A percentile compares a stretch with the other conserved stretches of the same genome.
These are phyloP conservation scores for Arothron firmamentum DNA, from an alignment of 2,113 vertebrate genomes.

Conservation along the genomic window DNA sequence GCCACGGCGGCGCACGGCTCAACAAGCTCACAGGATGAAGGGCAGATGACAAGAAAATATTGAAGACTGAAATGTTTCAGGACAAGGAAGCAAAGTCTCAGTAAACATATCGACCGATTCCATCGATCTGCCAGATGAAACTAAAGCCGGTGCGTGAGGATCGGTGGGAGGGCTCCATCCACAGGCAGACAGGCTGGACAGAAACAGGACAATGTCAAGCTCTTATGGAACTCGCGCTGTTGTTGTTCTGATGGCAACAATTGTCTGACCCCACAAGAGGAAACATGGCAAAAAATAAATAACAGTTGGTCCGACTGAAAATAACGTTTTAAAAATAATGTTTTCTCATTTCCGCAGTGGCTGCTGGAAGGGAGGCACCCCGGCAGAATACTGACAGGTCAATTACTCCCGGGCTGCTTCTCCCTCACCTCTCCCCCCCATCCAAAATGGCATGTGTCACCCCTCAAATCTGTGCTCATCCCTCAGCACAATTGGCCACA, in stretches of 20 bases:
- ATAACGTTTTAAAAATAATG: conserved; percentile 78
- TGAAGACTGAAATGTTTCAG: conserved; percentile 35
- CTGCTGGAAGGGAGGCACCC: conserved; percentile 69
- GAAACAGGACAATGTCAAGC: conserved; percentile 37
- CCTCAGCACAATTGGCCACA: conserved; percentile 70
- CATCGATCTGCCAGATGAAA: conserved; percentile 54
- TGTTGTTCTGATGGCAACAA: conserved; percentile 55
- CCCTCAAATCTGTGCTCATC: conserved; percentile 79
- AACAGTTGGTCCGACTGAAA: conserved; percentile 62
- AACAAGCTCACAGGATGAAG: conserved; percentile 53
- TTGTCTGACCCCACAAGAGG: conserved; percentile 51
- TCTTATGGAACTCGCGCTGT: conserved; percentile 53
- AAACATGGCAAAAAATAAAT: conserved; percentile 57
- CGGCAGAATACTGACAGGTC: conserved; percentile 86
- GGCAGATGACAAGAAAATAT: conserved; percentile 40
- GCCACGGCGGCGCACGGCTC: conserved; percentile 40
- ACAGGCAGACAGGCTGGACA: conserved; percentile 25
- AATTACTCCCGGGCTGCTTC: conserved; percentile 83
- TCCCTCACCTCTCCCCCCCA: conserved; percentile 71
- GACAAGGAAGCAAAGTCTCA: conserved; percentile 45
- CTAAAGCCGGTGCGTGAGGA: conserved; percentile 52
- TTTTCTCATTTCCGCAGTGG: conserved; percentile 80
- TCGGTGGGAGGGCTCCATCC: conserved; percentile 21
- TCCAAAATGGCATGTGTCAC: conserved; percentile 75
- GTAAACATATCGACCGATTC: conserved; percentile 61